phyloP scores from a whole-genome alignment of 2,888 invertebrate species.

The Andrena praecox region DNA sequence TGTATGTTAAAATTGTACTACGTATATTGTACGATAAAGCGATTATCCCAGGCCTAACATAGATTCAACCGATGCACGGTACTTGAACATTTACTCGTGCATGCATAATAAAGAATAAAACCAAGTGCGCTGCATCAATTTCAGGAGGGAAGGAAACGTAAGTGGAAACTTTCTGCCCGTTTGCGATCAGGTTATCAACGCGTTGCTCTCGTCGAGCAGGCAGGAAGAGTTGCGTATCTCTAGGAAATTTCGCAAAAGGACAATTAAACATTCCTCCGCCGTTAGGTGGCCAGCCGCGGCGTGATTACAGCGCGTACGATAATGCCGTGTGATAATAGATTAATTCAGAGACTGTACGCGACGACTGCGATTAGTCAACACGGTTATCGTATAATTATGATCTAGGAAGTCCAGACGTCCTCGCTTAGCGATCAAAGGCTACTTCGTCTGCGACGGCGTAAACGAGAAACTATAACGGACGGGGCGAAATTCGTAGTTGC shows the following conservation, averaged over 20 bases:
- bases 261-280: conserved; percentile 15
- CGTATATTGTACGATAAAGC: background rate
- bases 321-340: conserved; percentile 48
- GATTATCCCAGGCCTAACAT: conserved; percentile 1
- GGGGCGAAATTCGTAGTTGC: background rate
- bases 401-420: conserved; percentile 37
- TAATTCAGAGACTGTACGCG: conserved; percentile 38
- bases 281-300: background rate
- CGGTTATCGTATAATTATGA: conserved; percentile 60
- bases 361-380: conserved; percentile 36
- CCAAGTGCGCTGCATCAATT: background rate
- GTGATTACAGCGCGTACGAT: conserved; percentile 38
- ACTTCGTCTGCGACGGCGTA: background rate
- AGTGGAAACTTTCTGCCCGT: background rate
- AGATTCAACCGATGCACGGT: conserved; percentile 1
- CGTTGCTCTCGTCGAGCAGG: background rate
- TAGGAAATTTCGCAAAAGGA: background rate
- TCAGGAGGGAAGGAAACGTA: background rate
- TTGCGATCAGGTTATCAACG: conserved; percentile 7
- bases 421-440: conserved; percentile 12
- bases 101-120: background rate
- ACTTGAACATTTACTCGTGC: background rate
- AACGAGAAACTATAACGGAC: conserved; percentile 15
- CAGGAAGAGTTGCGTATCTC: background rate
- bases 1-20: too few species aligned